Base-by-base conservation (phyloP, 2,888 invertebrate species). In the Pseudolycoriella hygida region DNA sequence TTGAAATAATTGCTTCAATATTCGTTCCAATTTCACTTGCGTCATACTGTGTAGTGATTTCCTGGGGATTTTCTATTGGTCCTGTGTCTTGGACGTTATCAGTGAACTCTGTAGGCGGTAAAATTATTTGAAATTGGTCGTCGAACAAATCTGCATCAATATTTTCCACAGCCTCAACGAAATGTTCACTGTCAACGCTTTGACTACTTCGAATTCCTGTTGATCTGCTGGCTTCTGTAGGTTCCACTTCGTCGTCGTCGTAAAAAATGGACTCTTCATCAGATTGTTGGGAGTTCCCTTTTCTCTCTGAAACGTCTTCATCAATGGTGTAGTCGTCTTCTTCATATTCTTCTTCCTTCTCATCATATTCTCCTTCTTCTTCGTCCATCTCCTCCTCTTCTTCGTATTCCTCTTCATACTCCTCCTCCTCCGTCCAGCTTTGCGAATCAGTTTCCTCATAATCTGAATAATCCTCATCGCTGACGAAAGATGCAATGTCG, bases 401-500 rank as follows among this genome's bases (percentile, higher is more conserved):
- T 46, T 67, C 69, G 15, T 67, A 61, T 49, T 65, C 62, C 45
- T 61, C 60, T 47, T 62, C 49, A 30, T 63, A 60, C 44, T 52
- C 56, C 41, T 56, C 12, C 67, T 68, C 68, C 42, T 71, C 72
- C 49, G 66, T 66, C 38, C 67, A 67, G 51, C 71, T 71, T 49
- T 72, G 71, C 25, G 64, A 63, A 53, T 65, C 40, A 8, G 34
- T 32, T 15, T 46, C 19, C 25, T 67, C 58, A 41, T 51, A 49
- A 31, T 48, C 42, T n/a, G 40, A 40, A 38, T 49, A 42, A 3
- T 50, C 47, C 14, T 49, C 46, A 40, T 57, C 56, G 1, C 63
- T 64, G 41, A 60, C 62, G 47, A 62, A 64, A 25, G 63, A 62
- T 40, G 70, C 73, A 53, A 76, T 73, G 54, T 72, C 72, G 19